Conservation (phyloP, 1,140 invertebrate species). For the Drosophila fuyamai region DNA sequence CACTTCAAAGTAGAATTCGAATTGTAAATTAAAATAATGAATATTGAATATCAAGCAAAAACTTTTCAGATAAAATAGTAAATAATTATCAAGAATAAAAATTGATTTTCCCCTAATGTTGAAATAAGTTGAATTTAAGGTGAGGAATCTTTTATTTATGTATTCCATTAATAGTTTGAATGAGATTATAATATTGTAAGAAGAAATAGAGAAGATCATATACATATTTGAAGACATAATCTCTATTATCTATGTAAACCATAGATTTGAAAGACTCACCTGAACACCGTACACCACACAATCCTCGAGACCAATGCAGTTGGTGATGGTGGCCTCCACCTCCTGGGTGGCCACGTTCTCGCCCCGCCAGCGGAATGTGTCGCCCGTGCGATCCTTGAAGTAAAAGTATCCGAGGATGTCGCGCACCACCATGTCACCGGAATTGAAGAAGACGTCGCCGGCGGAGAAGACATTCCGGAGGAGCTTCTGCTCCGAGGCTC, state of each 20-base stretch:
- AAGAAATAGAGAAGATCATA: no score
- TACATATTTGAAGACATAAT: no score
- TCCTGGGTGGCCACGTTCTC: constrained; percentile 99
- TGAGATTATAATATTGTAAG: no score
- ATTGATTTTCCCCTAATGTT: no score
- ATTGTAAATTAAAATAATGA: not conserved
- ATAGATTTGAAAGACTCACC: constrained; percentile 86
- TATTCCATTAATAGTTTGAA: no score
- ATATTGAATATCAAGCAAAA: no score
- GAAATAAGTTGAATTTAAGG: no score
- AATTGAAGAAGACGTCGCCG: constrained; percentile 96
- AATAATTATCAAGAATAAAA: no score
- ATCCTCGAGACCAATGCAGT: constrained; percentile 90
- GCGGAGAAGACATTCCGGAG: constrained; percentile 92
- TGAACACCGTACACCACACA: constrained; percentile 94
- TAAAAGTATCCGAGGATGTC: constrained; percentile 97
- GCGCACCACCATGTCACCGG: constrained; percentile 96
- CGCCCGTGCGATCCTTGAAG: constrained; percentile 97
- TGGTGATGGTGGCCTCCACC: constrained; percentile 96
- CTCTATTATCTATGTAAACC: no score
- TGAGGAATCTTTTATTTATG: no score
- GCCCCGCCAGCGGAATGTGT: constrained; percentile 97
- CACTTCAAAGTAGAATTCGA: not conserved
- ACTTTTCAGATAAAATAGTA: no score
- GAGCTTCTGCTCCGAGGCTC: constrained; percentile 97